Evolutionary conservation across 2,797 vertebrate genomes (phyloP).

Genomic region (Amblyopsis hoosieri): DNA sequence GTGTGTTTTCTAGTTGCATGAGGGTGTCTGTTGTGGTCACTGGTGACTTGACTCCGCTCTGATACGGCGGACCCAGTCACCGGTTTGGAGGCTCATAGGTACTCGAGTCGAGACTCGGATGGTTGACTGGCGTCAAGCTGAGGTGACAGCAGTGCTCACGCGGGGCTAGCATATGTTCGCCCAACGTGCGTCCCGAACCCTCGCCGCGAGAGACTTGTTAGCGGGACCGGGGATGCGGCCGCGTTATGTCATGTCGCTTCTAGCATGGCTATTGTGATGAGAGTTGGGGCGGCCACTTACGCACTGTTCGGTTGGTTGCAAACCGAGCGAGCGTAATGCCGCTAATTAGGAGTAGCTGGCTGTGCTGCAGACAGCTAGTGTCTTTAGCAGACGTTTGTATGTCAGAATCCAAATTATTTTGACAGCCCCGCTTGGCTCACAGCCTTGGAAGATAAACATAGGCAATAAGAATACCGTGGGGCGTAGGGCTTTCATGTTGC

Average conservation of each 20-base stretch:
- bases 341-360: not conserved
- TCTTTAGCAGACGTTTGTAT: not conserved
- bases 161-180: constrained; percentile 62
- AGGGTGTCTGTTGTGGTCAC: constrained; percentile 26
- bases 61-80: constrained; percentile 40
- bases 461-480: not conserved
- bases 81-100: constrained; percentile 61
- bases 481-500: too few species aligned
- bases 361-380: not conserved
- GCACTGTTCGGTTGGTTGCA: not conserved
- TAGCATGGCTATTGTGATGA: not conserved
- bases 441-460: not conserved
- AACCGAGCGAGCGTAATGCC: not conserved
- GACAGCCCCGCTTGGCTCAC: not conserved
- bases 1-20: constrained; percentile 34
- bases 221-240: not conserved
- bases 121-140: constrained; percentile 63
- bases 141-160: constrained; percentile 47
- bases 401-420: not conserved
- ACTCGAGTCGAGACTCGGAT: constrained; percentile 55
- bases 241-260: not conserved
- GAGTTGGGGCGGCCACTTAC: constrained; percentile 9
- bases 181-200: constrained; percentile 50
- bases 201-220: constrained; percentile 37
- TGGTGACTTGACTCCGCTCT: constrained; percentile 4